phyloP scores from a whole-genome alignment of 2,113 vertebrate species.

The Ranitomeya variabilis region DNA sequence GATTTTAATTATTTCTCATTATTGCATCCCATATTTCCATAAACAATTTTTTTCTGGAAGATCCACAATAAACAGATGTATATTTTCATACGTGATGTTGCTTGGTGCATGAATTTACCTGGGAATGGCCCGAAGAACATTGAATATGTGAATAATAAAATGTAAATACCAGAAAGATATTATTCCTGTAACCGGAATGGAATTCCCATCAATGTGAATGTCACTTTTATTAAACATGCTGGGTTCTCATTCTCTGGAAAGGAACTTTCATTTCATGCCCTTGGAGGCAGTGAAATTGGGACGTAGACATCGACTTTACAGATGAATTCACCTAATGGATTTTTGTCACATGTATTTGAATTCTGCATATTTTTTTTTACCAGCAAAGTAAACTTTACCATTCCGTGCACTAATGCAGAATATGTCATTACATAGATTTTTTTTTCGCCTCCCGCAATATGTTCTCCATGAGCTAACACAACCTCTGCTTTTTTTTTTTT shows the following conservation, averaged over 20 bases:
- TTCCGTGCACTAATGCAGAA: conserved; percentile 39
- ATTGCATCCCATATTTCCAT: neutral
- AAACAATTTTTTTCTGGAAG: neutral
- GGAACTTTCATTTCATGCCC: conserved; percentile 17
- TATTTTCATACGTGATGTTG: neutral
- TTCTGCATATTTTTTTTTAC: conserved; percentile 15
- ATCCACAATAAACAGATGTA: neutral
- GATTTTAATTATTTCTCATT: neutral
- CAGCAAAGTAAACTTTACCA: conserved; percentile 49
- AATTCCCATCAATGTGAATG: neutral
- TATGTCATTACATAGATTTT: conserved; percentile 39
- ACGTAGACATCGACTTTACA: conserved; percentile 60
- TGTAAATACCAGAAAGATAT: conserved; percentile 16
- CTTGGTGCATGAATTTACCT: neutral
- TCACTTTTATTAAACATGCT: conserved; percentile 29
- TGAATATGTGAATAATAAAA: conserved; percentile 23
- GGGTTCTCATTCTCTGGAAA: conserved; percentile 3
- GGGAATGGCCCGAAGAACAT: neutral
- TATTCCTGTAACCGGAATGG: conserved; percentile 3
- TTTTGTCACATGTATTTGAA: conserved; percentile 43
- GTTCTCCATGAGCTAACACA: conserved; percentile 45
- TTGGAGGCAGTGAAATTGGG: conserved; percentile 48
- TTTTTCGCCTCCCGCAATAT: conserved; percentile 45
- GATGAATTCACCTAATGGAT: conserved; percentile 49
- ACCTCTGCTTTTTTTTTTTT: conserved; percentile 27